Conservation (phyloP, 2,888 invertebrate species). For the Perithous albicinctus region DNA sequence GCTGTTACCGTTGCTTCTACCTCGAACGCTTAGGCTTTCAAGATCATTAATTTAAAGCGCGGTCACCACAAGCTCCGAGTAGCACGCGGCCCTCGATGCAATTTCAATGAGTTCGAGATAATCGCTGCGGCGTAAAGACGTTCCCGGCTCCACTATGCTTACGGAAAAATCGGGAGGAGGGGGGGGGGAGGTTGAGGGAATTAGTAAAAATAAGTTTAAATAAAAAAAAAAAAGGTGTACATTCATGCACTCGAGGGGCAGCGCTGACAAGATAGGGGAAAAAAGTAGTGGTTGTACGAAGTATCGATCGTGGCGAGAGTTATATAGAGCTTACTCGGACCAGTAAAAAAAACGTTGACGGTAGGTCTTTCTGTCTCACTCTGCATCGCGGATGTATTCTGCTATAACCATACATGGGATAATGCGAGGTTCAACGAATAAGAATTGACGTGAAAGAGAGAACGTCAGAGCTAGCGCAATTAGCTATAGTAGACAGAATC, state of each 20-base stretch:
- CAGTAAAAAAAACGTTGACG: conserved; percentile 58
- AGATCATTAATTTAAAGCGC: conserved; percentile 84
- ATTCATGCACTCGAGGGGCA: conserved; percentile 29
- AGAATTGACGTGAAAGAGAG: conserved; percentile 69
- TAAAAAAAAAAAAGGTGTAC: conserved; percentile 10
- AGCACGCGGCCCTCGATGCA: conserved; percentile 59
- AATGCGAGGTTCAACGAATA: conserved; percentile 79
- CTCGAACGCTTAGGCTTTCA: conserved; percentile 82
- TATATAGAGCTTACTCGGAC: conserved; percentile 59
- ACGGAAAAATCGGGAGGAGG: conserved; percentile 2
- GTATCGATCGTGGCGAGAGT: conserved; percentile 51
- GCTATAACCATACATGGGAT: conserved; percentile 75
- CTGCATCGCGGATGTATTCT: neutral
- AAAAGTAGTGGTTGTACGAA: conserved; percentile 42
- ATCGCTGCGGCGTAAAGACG: conserved; percentile 53
- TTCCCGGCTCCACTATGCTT: neutral
- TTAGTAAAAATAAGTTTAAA: conserved; percentile 17
- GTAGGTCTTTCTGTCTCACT: conserved; percentile 69
- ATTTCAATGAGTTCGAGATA: conserved; percentile 67
- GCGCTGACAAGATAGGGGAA: conserved; percentile 23
- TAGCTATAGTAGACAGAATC: conserved; percentile 68
- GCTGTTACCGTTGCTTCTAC: conserved; percentile 49
- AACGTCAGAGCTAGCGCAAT: conserved; percentile 66
- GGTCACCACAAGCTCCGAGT: conserved; percentile 70
- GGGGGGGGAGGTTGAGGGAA: neutral